A percentile compares a stretch with the other conserved stretches of the same genome.
phyloP scores from a whole-genome alignment of 2,888 invertebrate genomes.

The Aplocera efformata region DNA sequence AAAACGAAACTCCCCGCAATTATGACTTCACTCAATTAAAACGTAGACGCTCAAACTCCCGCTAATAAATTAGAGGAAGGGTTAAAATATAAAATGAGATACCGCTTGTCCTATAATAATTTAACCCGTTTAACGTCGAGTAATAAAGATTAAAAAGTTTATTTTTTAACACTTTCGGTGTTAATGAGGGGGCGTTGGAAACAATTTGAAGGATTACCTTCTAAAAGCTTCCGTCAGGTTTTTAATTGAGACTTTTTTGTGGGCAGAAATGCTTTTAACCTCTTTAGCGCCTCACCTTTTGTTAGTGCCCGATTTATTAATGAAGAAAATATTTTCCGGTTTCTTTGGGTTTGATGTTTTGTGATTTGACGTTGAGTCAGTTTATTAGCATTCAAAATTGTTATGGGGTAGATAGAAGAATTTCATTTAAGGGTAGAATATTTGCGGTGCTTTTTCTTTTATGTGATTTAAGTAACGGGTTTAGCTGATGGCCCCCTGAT shows the following conservation, averaged over 20 bases:
- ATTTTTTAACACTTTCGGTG: conserved; percentile 80
- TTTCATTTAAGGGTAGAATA: too few relatives aligned
- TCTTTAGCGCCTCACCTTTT: conserved; percentile 68
- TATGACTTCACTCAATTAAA: conserved; percentile 64
- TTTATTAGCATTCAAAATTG: conserved; percentile 18
- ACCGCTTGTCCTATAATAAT: conserved; percentile 72
- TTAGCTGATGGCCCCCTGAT: too few relatives aligned
- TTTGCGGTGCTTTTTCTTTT: too few relatives aligned
- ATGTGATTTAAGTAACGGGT: too few relatives aligned
- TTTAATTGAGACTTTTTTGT: conserved; percentile 81
- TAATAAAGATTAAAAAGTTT: conserved; percentile 81
- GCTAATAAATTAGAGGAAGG: conserved; percentile 71
- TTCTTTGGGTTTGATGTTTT: conserved; percentile 30
- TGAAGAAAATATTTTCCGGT: conserved; percentile 60
- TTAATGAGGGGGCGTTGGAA: conserved; percentile 80
- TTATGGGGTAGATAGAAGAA: too few relatives aligned
- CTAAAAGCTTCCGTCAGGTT: conserved; percentile 81
- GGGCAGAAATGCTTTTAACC: conserved; percentile 76
- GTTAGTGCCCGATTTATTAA: conserved; percentile 69
- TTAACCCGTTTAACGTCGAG: conserved; percentile 78
- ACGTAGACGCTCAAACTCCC: conserved; percentile 57
- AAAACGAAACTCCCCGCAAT: conserved; percentile 55
- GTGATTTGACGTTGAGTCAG: conserved; percentile 26
- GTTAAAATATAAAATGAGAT: conserved; percentile 70
- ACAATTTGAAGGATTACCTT: conserved; percentile 81